These are phyloP conservation scores for Caenorhabditis angaria DNA, from an alignment of 2,888 invertebrate genomes.

Conservation along the genomic window DNA sequence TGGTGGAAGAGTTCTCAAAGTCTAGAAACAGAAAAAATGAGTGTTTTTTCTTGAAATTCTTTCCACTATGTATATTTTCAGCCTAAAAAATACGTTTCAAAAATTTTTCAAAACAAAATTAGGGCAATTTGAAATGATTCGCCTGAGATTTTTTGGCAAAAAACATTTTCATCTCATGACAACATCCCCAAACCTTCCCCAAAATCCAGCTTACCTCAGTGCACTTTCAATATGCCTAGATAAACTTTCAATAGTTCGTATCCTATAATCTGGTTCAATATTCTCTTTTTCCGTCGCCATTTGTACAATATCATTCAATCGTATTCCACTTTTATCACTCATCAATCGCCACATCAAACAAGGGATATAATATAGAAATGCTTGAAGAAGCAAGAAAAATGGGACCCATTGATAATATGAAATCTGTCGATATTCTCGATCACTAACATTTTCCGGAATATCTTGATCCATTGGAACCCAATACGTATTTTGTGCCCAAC, in stretches of 20 bases:
- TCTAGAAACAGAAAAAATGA: too few relatives aligned
- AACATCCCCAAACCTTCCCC: too few relatives aligned
- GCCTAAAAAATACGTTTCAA: too few relatives aligned
- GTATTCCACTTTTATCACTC: constrained; percentile 74
- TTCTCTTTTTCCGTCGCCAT: constrained; percentile 72
- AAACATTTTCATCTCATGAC: too few relatives aligned
- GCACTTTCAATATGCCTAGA: constrained; percentile 71
- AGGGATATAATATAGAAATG: constrained; percentile 75
- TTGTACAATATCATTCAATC: constrained; percentile 71
- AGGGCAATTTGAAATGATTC: too few relatives aligned
- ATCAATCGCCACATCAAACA: constrained; percentile 75
- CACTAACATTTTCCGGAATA: constrained; percentile 71
- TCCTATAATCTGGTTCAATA: constrained; percentile 71
- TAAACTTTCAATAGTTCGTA: constrained; percentile 70
- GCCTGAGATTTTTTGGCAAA: too few relatives aligned
- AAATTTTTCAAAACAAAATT: too few relatives aligned
- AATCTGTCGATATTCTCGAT: constrained; percentile 73
- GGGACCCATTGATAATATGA: constrained; percentile 72
- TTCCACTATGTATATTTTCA: too few relatives aligned
- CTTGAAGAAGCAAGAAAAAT: constrained; percentile 58
- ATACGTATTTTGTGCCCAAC: constrained; percentile 76
- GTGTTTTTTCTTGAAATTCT: too few relatives aligned
- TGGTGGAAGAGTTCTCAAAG: too few relatives aligned
- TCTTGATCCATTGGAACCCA: constrained; percentile 73
- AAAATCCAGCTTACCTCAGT: constrained; percentile 51